Percentiles rank a stretch among this genome's conserved stretches.
phyloP scores from a whole-genome alignment of 2,797 vertebrate genomes.

The Apodemus agrarius region DNA sequence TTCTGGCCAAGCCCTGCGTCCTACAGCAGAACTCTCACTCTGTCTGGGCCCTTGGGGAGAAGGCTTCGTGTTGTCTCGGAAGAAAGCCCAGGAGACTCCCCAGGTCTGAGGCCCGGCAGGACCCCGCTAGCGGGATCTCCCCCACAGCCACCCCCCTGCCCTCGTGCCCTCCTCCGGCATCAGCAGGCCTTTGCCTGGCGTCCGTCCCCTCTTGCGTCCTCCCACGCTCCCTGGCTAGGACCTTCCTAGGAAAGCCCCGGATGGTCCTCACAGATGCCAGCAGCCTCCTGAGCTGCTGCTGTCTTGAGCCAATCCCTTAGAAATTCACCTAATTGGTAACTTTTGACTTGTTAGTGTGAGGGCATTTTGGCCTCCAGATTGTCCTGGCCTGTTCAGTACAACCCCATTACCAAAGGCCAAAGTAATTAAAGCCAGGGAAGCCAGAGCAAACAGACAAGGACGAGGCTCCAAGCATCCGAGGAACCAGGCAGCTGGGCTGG shows the following conservation, averaged over 20 bases:
- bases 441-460: neutral
- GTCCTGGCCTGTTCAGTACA: neutral
- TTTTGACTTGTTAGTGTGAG: neutral
- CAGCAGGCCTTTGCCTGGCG: neutral
- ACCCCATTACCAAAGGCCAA: neutral
- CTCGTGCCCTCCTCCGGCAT: neutral
- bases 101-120: neutral
- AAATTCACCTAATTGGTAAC: neutral
- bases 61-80: neutral
- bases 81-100: neutral
- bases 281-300: neutral
- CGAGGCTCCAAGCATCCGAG: neutral
- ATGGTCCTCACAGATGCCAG: neutral
- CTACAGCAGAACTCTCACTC: too few relatives aligned
- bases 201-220: neutral
- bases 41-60: neutral
- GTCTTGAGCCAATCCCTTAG: neutral
- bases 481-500: neutral
- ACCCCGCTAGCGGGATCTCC: neutral
- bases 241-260: neutral
- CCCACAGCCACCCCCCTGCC: neutral
- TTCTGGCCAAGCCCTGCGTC: neutral
- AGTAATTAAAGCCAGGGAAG: neutral
- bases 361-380: neutral
- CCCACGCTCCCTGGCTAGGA: neutral